Base-by-base conservation (phyloP, 2,113 vertebrate species). In the Potamarius usumacintae region DNA sequence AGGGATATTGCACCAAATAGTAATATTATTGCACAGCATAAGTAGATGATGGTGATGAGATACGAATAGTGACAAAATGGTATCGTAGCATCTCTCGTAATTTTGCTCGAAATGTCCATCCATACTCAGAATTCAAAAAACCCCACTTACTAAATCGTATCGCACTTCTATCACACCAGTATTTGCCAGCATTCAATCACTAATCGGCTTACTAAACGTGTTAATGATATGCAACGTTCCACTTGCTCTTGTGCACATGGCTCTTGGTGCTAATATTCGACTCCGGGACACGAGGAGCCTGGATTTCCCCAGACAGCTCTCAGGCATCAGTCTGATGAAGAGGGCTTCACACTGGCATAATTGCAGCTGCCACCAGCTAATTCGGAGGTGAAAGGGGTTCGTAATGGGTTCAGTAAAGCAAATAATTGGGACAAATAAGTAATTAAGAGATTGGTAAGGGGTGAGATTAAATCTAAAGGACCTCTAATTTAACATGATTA, bases 401-500 rank as follows among this genome's bases (percentile, higher is more conserved):
- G 92, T 95, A 94, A 95, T 94, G 92, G 93, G 92, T 92, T 93
- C 93, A 93, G 94, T 94, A 94, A 94, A 94, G 94, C 94, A 95
- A 94, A 94, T 95, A 93, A 95, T 95, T 95, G 94, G 90, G 93
- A 95, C 95, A 95, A 95, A 95, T 95, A 93, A 94, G 93, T 94
- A 92, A 94, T 95, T 95, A 95, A 93, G 92, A 89, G 90, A 90
- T 92, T 90, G 90, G 90, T 94, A 90, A 93, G 86, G 92, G 91
- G 90, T 93, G 87, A 89, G 92, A 92, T 93, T 92, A 91, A 94
- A 94, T 94, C 93, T 93, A 93, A 94, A 94, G 94, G 92, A 94
- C 93, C 90, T 85, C 93, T 95, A 95, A 95, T 94, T 94, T 93
- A 94, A 93, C 93, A 93, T 93, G 92, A 95, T 95, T 95, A 95